Percentiles rank a stretch among this genome's conserved stretches.
phyloP scores from a whole-genome alignment of 2,113 vertebrate genomes.

The Pelecanoides urinatrix region DNA sequence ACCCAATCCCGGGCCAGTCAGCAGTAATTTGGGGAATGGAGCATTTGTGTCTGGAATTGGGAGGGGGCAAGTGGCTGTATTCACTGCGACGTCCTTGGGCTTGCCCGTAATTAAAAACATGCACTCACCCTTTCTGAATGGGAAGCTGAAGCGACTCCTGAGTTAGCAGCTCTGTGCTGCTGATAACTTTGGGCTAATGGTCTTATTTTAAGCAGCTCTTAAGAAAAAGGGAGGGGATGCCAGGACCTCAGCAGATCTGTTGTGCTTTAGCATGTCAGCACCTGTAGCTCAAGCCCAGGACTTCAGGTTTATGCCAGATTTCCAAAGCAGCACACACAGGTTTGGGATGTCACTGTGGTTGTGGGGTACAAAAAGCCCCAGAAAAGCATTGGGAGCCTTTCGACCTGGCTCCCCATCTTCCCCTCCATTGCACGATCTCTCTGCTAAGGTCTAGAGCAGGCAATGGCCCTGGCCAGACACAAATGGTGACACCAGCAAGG shows the following conservation, averaged over 20 bases:
- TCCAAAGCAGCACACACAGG: not conserved
- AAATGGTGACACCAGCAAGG: not conserved
- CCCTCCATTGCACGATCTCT: not conserved
- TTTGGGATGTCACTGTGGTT: not conserved
- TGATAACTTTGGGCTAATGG: constrained; percentile 55
- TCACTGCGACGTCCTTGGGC: not conserved
- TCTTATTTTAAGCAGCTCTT: constrained; percentile 66
- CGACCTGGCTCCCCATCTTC: not conserved
- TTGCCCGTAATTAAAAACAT: not conserved
- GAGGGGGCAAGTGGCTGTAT: not conserved
- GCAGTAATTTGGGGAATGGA: not conserved
- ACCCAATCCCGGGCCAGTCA: not conserved
- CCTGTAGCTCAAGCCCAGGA: not conserved
- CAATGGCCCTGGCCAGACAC: not conserved
- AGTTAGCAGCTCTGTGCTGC: not conserved
- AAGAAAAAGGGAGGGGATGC: not conserved
- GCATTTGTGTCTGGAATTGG: not conserved
- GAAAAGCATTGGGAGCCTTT: not conserved
- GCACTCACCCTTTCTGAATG: not conserved
- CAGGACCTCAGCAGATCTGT: not conserved
- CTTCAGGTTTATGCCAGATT: not conserved
- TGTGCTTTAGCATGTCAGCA: constrained; percentile 12
- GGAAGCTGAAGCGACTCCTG: not conserved
- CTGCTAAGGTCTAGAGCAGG: not conserved
- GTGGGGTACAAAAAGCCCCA: not conserved